phyloP scores from a whole-genome alignment of 1,140 invertebrate species.

The Nasonia longicornis region DNA sequence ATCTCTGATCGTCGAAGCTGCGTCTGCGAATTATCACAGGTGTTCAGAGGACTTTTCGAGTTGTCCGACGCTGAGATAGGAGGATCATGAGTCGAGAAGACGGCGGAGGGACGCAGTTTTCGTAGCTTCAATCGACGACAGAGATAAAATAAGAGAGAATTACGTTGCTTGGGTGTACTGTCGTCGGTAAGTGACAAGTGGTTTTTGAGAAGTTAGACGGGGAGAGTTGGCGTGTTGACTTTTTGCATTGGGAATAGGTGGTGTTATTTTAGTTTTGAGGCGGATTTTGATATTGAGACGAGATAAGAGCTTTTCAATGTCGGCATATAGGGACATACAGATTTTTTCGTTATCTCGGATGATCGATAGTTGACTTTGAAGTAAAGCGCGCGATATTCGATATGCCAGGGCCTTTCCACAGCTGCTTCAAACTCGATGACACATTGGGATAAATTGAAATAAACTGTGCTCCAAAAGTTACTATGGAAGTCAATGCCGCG shows the following conservation, averaged over 20 bases:
- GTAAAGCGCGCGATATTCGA: not conserved
- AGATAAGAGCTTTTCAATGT: too few species aligned
- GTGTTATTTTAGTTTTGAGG: too few species aligned
- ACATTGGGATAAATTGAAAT: too few species aligned
- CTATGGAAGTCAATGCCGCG: too few species aligned
- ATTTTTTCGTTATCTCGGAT: not conserved
- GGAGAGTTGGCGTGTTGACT: not conserved
- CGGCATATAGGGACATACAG: not conserved
- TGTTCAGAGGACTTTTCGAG: not conserved
- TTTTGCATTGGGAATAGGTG: not conserved
- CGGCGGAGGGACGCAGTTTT: not conserved
- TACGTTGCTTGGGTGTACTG: not conserved
- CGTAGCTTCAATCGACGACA: not conserved
- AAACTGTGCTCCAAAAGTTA: too few species aligned
- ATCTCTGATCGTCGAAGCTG: not conserved
- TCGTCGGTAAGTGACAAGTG: not conserved
- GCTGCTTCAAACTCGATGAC: too few species aligned
- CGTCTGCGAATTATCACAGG: not conserved
- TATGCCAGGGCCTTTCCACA: too few species aligned
- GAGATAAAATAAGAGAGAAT: not conserved
- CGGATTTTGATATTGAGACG: too few species aligned
- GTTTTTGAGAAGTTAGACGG: not conserved
- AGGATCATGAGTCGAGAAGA: not conserved
- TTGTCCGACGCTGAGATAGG: not conserved
- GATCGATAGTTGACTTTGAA: not conserved